phyloP scores from a whole-genome alignment of 1,140 invertebrate species.

The Chionoecetes opilio region DNA sequence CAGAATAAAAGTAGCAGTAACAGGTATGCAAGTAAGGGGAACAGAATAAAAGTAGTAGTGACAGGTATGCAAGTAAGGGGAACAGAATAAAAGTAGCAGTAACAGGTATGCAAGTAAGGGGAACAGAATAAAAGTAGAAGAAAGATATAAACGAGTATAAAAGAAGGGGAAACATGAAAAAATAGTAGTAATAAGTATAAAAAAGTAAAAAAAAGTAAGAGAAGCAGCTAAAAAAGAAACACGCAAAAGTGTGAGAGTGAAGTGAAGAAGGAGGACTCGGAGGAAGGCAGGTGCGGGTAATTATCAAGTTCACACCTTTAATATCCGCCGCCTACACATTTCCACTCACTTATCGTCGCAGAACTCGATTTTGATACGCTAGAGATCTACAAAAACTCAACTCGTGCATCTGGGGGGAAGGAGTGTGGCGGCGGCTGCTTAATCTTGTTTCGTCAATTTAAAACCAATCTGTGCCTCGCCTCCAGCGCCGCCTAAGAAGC shows the following conservation, averaged over 20 bases:
- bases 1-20: no score
- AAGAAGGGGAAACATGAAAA: no score
- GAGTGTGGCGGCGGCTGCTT: not conserved
- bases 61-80: no score
- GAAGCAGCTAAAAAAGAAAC: no score
- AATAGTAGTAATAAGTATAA: no score
- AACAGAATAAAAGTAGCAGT: no score
- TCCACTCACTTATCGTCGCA: not conserved
- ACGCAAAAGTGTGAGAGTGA: not conserved
- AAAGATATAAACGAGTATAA: no score
- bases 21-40: no score
- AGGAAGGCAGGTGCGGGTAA: not conserved
- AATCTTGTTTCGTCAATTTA: constrained; percentile 10
- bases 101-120: no score
- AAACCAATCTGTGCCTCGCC: not conserved
- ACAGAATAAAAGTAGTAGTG: no score
- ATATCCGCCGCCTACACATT: not conserved
- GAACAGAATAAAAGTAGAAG: no score
- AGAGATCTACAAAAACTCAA: not conserved
- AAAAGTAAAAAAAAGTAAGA: no score
- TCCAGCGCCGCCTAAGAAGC: not conserved
- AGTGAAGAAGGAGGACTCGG: not conserved
- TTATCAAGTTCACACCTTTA: not conserved
- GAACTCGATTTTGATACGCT: not conserved
- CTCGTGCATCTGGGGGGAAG: not conserved